These are phyloP conservation scores for Chrysolina oricalcia DNA, from an alignment of 2,888 invertebrate genomes.

Conservation along the genomic window DNA sequence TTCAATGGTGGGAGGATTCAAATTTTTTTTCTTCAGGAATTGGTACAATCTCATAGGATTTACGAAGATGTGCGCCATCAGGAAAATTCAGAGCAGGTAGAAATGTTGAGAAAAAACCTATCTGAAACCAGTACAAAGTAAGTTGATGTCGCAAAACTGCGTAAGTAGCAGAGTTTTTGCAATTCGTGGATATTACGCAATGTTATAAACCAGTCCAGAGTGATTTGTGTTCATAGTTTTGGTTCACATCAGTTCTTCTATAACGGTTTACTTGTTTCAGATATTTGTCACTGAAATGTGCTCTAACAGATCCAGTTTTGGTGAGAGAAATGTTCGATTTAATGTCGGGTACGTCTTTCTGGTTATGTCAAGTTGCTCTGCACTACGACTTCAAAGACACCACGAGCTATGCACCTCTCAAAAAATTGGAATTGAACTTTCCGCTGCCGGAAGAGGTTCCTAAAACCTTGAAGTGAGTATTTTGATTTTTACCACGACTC, in stretches of 20 bases:
- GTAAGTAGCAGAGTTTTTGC: too few relatives aligned
- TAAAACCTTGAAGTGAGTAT: constrained; percentile 78
- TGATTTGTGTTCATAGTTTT: too few relatives aligned
- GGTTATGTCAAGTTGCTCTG: constrained; percentile 89
- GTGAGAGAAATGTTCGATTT: constrained; percentile 83
- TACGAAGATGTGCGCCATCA: constrained; percentile 80
- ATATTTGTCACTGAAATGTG: constrained; percentile 82
- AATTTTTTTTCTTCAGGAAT: constrained; percentile 68
- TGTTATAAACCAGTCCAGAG: too few relatives aligned
- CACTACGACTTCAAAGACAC: constrained; percentile 69
- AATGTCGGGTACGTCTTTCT: constrained; percentile 86
- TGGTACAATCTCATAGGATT: constrained; percentile 83
- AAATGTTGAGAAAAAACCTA: constrained; percentile 64
- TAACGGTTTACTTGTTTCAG: constrained; percentile 67
- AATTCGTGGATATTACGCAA: too few relatives aligned
- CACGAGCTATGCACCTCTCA: constrained; percentile 77
- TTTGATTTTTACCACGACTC: neutral
- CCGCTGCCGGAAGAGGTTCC: constrained; percentile 80
- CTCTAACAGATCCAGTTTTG: constrained; percentile 84
- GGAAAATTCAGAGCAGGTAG: constrained; percentile 74
- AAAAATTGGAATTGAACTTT: constrained; percentile 75
- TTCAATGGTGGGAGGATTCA: neutral
- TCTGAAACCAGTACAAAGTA: too few relatives aligned
- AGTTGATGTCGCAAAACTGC: too few relatives aligned
- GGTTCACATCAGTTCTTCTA: neutral